Conservation (phyloP, 2,888 invertebrate genomes). For the Lasioglossum vierecki region DNA sequence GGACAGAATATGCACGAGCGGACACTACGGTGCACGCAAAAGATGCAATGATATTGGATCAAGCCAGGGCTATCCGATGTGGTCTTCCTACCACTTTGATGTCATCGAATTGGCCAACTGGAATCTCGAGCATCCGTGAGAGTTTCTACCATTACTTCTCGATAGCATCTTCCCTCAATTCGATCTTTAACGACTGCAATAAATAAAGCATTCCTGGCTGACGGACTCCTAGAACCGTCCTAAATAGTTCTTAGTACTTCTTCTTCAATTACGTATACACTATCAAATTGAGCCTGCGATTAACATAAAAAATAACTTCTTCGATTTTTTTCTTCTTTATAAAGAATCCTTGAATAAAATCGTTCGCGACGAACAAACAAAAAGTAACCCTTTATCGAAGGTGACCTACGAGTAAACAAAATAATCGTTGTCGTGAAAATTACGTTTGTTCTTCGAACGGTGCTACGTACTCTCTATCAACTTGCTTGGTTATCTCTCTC, state of each 20-base stretch:
- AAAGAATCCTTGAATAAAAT: neutral
- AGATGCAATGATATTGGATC: conserved; percentile 1
- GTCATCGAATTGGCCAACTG: neutral
- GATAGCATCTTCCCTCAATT: conserved; percentile 11
- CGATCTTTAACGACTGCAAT: conserved; percentile 33
- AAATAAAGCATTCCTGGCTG: conserved; percentile 49
- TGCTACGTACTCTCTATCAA: conserved; percentile 33
- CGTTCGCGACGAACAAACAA: neutral
- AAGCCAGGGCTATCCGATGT: neutral
- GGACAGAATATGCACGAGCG: neutral
- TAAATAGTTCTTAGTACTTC: neutral
- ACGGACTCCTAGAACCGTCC: conserved; percentile 51
- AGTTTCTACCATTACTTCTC: conserved; percentile 18
- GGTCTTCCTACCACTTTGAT: conserved; percentile 4
- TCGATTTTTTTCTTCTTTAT: neutral
- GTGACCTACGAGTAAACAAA: neutral
- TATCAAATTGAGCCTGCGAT: conserved; percentile 22
- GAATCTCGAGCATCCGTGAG: neutral
- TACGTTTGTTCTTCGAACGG: conserved; percentile 42
- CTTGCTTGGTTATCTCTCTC: neutral
- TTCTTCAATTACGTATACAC: conserved; percentile 23
- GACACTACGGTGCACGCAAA: neutral
- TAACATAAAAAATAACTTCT: conserved; percentile 2
- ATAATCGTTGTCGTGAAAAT: conserved; percentile 18
- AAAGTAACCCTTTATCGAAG: neutral